phyloP scores from a whole-genome alignment of 2,113 vertebrate genomes.

The Alethe diademata region DNA sequence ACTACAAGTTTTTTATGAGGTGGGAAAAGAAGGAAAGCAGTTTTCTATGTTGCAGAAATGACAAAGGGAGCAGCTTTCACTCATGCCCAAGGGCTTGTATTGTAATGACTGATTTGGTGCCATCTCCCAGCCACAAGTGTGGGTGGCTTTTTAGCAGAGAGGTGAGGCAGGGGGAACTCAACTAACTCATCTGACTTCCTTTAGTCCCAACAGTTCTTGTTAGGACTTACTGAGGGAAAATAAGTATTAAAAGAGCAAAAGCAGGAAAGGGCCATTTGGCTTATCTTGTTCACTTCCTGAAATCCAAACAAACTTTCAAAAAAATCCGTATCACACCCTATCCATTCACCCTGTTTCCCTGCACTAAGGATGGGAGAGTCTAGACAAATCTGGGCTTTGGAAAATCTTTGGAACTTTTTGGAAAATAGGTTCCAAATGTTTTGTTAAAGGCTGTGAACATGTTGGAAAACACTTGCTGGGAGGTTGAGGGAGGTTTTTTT shows the following conservation, averaged over 20 bases:
- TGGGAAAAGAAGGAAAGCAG: not conserved
- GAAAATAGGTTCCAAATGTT: conserved; percentile 58
- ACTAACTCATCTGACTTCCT: conserved; percentile 30
- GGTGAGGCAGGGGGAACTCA: not conserved
- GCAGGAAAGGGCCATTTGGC: conserved; percentile 69
- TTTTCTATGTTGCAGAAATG: not conserved
- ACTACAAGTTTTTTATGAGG: not conserved
- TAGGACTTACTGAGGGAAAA: not conserved
- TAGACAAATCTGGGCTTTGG: conserved; percentile 48
- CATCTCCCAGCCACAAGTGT: not conserved
- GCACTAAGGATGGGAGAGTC: conserved; percentile 31
- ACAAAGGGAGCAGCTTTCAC: not conserved
- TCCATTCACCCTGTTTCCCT: conserved; percentile 58
- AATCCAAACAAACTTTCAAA: conserved; percentile 72
- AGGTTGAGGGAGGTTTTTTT: not conserved
- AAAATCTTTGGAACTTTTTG: conserved; percentile 38
- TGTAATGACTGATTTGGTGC: not conserved
- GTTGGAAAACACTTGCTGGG: conserved; percentile 16
- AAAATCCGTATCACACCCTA: conserved; percentile 57
- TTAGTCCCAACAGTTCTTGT: conserved; percentile 43
- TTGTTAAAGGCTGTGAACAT: conserved; percentile 16
- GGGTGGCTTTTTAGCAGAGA: not conserved
- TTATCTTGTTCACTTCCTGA: conserved; percentile 77
- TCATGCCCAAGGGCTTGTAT: not conserved
- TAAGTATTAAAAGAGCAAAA: conserved; percentile 36